A percentile compares a stretch with the other conserved stretches of the same genome.
Evolutionary conservation across 1,140 invertebrate species (phyloP).

Genomic region (Rhagoletis pomonella): DNA sequence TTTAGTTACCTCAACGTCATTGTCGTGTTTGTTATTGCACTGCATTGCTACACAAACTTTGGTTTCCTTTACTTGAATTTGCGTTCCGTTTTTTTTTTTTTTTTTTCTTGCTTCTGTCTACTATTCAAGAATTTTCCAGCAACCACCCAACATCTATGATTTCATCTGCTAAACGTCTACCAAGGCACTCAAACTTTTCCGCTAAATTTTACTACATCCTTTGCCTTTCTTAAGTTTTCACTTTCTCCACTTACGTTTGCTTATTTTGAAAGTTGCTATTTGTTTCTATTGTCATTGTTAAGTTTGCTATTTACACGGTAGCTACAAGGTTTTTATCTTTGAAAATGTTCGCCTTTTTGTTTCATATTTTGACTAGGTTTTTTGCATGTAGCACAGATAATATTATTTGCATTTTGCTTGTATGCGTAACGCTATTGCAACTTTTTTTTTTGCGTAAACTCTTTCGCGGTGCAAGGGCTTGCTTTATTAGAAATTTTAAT

Average conservation of each 20-base stretch:
- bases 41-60: conserved; percentile 18
- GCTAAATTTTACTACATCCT: not conserved
- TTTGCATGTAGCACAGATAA: not conserved
- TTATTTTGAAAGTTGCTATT: conserved; percentile 10
- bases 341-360: not conserved
- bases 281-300: not conserved
- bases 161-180: not conserved
- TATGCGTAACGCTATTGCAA: not conserved
- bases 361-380: not conserved
- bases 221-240: not conserved
- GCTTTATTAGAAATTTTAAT: too few relatives aligned
- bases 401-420: not conserved
- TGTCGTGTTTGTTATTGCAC: conserved; percentile 4
- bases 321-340: not conserved
- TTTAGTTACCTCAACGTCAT: not conserved
- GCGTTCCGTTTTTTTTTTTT: not conserved
- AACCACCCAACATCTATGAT: not conserved
- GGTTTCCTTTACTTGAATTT: not conserved
- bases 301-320: not conserved
- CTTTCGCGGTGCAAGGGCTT: not conserved
- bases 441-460: too few relatives aligned
- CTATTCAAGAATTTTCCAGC: not conserved
- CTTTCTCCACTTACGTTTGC: not conserved
- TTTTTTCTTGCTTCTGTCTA: not conserved
- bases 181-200: not conserved